Percentiles rank a stretch among this genome's conserved stretches.
Conservation (phyloP, 1,140 invertebrate species). For the Pectinophora gossypiella region DNA sequence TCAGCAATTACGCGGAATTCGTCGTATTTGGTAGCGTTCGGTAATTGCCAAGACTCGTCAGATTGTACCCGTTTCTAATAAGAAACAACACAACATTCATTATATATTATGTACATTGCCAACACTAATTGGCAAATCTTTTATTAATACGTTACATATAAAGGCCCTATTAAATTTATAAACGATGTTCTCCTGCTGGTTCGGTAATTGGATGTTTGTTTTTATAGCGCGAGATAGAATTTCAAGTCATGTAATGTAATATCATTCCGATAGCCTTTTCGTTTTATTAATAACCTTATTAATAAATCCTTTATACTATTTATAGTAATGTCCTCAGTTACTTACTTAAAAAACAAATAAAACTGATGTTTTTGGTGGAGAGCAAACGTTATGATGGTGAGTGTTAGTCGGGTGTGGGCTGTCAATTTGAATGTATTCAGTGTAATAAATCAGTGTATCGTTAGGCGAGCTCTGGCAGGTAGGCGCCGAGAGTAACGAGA, state of each 20-base stretch:
- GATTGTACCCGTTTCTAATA: slow-evolving; percentile 68
- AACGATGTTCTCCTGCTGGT: background rate
- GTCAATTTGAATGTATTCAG: slow-evolving; percentile 44
- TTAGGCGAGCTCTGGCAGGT: slow-evolving; percentile 35
- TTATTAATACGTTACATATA: slow-evolving; percentile 38
- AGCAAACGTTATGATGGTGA: no score
- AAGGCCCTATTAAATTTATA: background rate
- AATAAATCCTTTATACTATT: no score
- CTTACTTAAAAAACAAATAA: no score
- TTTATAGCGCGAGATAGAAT: slow-evolving; percentile 7
- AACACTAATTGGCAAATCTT: slow-evolving; percentile 68
- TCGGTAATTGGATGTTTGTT: background rate
- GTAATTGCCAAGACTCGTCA: slow-evolving; percentile 65
- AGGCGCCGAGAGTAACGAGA: slow-evolving; percentile 46
- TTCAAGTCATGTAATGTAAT: slow-evolving; percentile 12
- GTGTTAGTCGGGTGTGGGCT: slow-evolving; percentile 27
- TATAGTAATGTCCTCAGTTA: no score
- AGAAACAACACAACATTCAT: slow-evolving; percentile 67
- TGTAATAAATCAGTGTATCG: slow-evolving; percentile 54
- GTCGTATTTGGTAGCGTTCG: slow-evolving; percentile 68
- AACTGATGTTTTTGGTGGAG: no score
- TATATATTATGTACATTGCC: slow-evolving; percentile 31
- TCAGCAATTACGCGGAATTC: slow-evolving; percentile 71
- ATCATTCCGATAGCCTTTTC: background rate
- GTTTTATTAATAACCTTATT: no score